Conservation (phyloP, 2,888 invertebrate species). For the Globia sparganii region DNA sequence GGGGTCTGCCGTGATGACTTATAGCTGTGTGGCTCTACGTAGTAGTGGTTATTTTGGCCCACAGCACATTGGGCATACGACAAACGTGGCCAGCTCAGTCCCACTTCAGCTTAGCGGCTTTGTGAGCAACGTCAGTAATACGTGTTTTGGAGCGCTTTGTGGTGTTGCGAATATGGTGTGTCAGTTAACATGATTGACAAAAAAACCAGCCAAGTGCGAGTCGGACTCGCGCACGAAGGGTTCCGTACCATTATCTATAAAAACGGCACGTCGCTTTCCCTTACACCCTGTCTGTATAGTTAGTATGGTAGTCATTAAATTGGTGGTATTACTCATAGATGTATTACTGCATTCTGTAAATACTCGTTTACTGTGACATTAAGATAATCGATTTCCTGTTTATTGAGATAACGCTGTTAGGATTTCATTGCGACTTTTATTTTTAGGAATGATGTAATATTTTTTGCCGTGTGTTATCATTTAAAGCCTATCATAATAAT, state of each 20-base stretch:
- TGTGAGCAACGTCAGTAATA: too few species aligned
- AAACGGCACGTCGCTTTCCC: not conserved
- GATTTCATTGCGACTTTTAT: slow-evolving; percentile 6
- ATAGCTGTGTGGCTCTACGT: not conserved
- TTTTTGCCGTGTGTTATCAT: not conserved
- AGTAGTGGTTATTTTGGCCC: not conserved
- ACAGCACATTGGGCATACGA: not conserved
- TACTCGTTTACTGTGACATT: not conserved
- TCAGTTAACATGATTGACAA: not conserved
- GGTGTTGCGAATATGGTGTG: too few species aligned
- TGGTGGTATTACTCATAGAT: not conserved
- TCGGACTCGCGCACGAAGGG: too few species aligned
- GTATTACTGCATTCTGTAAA: not conserved
- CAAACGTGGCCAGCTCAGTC: not conserved
- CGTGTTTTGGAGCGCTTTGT: too few species aligned
- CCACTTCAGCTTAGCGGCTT: too few species aligned
- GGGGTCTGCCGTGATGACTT: too few species aligned
- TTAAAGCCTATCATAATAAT: not conserved
- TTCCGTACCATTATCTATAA: too few species aligned
- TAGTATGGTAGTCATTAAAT: not conserved
- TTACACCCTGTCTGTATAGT: too few species aligned
- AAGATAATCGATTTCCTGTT: slow-evolving; percentile 33
- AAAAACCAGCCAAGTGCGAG: too few species aligned
- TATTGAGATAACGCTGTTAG: slow-evolving; percentile 7
- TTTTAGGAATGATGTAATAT: not conserved